Conservation (phyloP, 2,797 vertebrate genomes). For the Natrix natrix region DNA sequence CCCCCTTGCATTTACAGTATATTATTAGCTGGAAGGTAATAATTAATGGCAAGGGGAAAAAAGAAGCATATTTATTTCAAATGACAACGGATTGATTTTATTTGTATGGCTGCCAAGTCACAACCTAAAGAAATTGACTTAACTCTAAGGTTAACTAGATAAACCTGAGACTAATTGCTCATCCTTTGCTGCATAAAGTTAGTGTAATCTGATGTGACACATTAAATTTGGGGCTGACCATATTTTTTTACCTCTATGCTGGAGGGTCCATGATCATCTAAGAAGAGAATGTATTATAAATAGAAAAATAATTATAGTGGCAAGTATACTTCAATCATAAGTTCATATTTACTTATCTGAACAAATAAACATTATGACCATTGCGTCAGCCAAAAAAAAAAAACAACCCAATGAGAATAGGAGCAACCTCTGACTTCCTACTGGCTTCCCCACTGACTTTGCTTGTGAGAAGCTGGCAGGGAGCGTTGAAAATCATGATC, state of each 20-base stretch:
- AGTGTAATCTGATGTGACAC: not conserved
- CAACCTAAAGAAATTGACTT: not conserved
- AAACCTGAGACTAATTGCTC: not conserved
- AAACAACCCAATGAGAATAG: not conserved
- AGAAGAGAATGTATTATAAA: not conserved
- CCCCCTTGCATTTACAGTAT: not conserved
- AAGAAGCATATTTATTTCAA: not conserved
- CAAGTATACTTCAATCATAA: not conserved
- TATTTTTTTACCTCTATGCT: not conserved
- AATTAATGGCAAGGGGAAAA: not conserved
- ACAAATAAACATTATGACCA: not conserved
- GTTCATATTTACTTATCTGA: not conserved
- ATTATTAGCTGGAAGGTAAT: not conserved
- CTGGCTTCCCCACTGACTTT: not conserved
- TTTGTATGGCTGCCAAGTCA: not conserved
- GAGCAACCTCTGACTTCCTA: not conserved
- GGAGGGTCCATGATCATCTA: not conserved
- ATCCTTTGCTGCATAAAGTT: not conserved
- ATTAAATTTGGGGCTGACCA: not conserved
- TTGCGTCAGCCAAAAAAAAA: accelerated
- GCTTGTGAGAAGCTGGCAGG: not conserved
- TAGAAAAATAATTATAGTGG: not conserved
- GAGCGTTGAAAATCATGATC: not conserved
- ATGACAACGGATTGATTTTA: not conserved
- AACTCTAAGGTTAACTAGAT: not conserved